Evolutionary conservation across 2,888 invertebrate species (phyloP).

Genomic region (Capitulum mitella): DNA sequence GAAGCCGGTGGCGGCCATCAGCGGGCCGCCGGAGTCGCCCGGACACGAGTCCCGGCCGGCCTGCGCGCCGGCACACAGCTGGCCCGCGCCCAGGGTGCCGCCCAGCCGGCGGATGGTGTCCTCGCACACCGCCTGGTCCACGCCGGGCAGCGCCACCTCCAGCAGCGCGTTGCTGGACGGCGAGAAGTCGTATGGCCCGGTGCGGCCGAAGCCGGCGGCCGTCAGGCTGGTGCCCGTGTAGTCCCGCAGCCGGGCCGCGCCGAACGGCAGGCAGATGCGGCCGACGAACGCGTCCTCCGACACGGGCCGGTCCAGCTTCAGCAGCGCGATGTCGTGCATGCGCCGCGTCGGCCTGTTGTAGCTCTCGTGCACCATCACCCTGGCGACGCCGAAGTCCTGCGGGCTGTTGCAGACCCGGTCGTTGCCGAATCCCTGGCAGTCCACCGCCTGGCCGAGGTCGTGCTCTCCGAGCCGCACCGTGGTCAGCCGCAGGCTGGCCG

Average conservation of each 20-base stretch:
- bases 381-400: neutral
- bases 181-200: neutral
- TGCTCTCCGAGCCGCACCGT: neutral
- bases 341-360: neutral
- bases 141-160: neutral
- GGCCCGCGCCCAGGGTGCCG: neutral
- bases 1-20: constrained; percentile 52
- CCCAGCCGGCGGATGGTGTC: neutral
- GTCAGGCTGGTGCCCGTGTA: neutral
- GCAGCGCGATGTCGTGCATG: neutral
- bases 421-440: too few species aligned
- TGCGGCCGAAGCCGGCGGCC: neutral
- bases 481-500: neutral
- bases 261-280: neutral
- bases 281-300: neutral
- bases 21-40: constrained; percentile 69
- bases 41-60: constrained; percentile 61
- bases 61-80: constrained; percentile 54
- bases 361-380: neutral
- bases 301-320: neutral
- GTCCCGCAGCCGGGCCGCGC: neutral
- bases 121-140: neutral
- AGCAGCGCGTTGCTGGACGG: neutral
- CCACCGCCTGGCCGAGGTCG: neutral
- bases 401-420: neutral